phyloP scores from a whole-genome alignment of 1,140 invertebrate species.

The Pollicipes pollicipes region DNA sequence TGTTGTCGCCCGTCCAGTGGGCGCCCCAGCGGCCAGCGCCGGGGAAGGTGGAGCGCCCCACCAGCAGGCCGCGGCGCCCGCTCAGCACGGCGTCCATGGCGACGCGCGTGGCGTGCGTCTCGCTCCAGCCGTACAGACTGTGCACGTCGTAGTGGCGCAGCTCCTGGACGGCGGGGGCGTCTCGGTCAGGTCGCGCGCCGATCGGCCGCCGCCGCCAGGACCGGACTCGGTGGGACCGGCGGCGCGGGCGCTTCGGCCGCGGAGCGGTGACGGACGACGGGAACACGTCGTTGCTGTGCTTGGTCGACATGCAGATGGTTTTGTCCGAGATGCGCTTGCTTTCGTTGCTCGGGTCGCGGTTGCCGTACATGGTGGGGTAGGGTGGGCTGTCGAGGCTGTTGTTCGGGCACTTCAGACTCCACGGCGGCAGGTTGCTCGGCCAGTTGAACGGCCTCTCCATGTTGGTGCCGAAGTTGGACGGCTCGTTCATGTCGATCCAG shows the following conservation, averaged over 20 bases:
- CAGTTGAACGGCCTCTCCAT: slow-evolving; percentile 26
- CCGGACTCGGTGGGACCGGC: too few relatives aligned
- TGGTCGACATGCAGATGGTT: slow-evolving; percentile 12
- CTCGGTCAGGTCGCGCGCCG: too few relatives aligned
- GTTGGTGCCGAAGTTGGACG: slow-evolving; percentile 27
- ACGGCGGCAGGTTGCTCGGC: slow-evolving; percentile 20
- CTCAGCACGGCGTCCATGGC: slow-evolving; percentile 13
- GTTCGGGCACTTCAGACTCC: slow-evolving; percentile 22
- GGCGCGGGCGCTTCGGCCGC: too few relatives aligned
- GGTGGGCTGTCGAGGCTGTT: slow-evolving; percentile 23
- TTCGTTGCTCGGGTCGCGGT: slow-evolving; percentile 6
- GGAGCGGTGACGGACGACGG: not conserved
- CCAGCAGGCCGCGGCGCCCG: slow-evolving; percentile 48
- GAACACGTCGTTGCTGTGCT: slow-evolving; percentile 3
- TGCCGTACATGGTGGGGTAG: slow-evolving; percentile 19
- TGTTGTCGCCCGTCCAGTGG: slow-evolving; percentile 78
- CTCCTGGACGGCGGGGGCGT: not conserved
- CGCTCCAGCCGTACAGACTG: slow-evolving; percentile 53
- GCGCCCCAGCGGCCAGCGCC: slow-evolving; percentile 63
- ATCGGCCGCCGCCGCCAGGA: too few relatives aligned
- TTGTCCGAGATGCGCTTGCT: slow-evolving; percentile 12
- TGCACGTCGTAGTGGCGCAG: slow-evolving; percentile 53
- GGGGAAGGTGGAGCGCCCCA: slow-evolving; percentile 62
- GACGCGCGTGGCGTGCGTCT: slow-evolving; percentile 18
- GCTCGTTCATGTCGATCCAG: slow-evolving; percentile 23